phyloP scores from a whole-genome alignment of 2,113 vertebrate genomes.

The Thalassoma bifasciatum region DNA sequence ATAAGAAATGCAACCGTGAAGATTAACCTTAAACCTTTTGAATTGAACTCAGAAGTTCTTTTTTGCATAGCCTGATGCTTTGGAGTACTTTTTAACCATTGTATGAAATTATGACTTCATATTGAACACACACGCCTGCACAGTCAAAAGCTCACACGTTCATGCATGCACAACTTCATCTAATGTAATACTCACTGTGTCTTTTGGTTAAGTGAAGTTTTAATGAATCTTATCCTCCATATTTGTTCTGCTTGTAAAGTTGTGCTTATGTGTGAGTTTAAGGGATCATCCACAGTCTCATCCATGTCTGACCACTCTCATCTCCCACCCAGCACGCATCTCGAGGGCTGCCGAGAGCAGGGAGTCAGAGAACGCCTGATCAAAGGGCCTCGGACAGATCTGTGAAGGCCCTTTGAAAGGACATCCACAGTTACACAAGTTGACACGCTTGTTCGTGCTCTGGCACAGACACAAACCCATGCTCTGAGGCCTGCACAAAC shows the following conservation, averaged over 20 bases:
- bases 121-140: not conserved
- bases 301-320: conserved; percentile 45
- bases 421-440: conserved; percentile 67
- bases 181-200: not conserved
- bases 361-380: conserved; percentile 64
- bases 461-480: conserved; percentile 31
- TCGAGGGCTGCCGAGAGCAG: conserved; percentile 50
- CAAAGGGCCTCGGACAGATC: conserved; percentile 71
- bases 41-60: not conserved
- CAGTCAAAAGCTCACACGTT: not conserved
- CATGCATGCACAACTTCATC: not conserved
- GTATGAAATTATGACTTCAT: conserved; percentile 21
- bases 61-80: not conserved
- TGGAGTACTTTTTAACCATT: conserved; percentile 1
- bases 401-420: conserved; percentile 75
- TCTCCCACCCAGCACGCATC: conserved; percentile 52
- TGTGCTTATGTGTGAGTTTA: not conserved
- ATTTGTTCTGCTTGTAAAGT: not conserved
- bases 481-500: conserved; percentile 26
- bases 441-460: conserved; percentile 57
- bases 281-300: conserved; percentile 45
- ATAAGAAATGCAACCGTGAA: not conserved
- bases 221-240: not conserved
- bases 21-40: not conserved
- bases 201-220: not conserved